These are phyloP conservation scores for Phyllotis vaccarum DNA, from an alignment of 2,797 vertebrate species.

Conservation along the genomic window DNA sequence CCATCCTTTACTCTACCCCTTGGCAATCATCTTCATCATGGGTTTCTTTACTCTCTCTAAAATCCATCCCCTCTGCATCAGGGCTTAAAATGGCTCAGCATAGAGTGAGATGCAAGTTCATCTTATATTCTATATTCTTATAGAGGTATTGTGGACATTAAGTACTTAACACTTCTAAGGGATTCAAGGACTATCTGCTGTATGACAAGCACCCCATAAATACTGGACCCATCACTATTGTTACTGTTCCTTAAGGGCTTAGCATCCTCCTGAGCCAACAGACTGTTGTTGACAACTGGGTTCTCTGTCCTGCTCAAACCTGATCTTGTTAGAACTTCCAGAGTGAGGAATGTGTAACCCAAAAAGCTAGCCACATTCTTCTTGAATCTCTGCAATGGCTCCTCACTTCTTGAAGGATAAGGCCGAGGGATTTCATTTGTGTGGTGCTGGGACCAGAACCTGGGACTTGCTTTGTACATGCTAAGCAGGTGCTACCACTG, in stretches of 20 bases:
- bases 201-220: neutral
- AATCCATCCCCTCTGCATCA: neutral
- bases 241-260: neutral
- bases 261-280: neutral
- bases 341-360: neutral
- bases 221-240: neutral
- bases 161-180: neutral
- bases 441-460: neutral
- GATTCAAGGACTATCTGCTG: neutral
- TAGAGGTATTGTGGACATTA: conserved; percentile 30
- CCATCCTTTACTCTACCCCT: too few species aligned
- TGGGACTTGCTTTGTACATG: neutral
- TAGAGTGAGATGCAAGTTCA: neutral
- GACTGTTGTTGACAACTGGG: neutral
- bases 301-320: neutral
- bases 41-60: neutral
- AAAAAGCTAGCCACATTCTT: conserved; percentile 23
- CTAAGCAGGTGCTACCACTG: neutral
- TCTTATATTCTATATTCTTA: conserved; percentile 1
- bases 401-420: neutral
- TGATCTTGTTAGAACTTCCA: conserved; percentile 14
- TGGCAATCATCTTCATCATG: neutral
- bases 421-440: neutral
- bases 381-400: neutral
- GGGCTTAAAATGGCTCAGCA: neutral